These are phyloP conservation scores for Catamblyrhynchus diadema DNA, from an alignment of 2,797 vertebrate genomes.

Conservation along the genomic window DNA sequence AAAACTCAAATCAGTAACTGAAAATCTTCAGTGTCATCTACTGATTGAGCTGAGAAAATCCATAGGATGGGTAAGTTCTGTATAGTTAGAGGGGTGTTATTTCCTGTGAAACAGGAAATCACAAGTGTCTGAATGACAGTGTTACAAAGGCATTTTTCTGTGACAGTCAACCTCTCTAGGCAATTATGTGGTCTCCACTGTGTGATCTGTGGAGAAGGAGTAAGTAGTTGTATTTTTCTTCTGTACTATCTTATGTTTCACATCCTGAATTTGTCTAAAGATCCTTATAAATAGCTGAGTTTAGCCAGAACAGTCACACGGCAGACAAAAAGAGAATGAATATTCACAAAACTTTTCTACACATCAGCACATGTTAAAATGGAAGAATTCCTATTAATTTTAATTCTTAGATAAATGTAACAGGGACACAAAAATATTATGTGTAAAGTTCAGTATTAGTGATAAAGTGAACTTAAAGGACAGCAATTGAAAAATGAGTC, in stretches of 20 bases:
- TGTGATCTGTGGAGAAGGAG: background rate
- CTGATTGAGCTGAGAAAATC: background rate
- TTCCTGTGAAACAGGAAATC: background rate
- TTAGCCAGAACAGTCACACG: background rate
- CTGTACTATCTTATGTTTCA: background rate
- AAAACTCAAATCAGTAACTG: background rate
- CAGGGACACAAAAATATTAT: background rate
- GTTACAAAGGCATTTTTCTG: background rate
- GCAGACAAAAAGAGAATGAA: background rate
- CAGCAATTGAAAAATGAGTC: background rate
- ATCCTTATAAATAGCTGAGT: background rate
- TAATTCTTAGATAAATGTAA: background rate
- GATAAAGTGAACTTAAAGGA: background rate
- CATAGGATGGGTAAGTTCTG: background rate
- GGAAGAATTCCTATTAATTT: background rate
- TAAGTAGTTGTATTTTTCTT: background rate
- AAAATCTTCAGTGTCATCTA: background rate
- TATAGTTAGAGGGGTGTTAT: background rate
- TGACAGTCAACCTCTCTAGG: background rate
- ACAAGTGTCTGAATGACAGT: background rate
- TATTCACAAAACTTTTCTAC: background rate
- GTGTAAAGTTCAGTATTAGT: background rate
- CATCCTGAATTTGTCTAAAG: background rate
- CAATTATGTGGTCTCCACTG: background rate
- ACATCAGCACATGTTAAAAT: background rate